phyloP scores from a whole-genome alignment of 2,113 vertebrate species.

The Rousettus leschenaultii region DNA sequence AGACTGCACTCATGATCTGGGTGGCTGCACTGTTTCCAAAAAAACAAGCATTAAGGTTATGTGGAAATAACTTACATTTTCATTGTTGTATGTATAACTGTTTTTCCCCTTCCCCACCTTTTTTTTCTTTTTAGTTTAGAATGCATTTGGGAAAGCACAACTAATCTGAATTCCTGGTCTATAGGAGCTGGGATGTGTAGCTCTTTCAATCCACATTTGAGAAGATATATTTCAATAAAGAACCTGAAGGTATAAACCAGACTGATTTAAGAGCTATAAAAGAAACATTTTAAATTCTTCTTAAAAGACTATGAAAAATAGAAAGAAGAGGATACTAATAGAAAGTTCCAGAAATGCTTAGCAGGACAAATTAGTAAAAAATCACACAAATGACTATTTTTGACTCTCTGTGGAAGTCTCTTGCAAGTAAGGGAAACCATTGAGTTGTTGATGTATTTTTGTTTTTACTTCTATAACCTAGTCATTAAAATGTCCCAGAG shows the following conservation, averaged over 20 bases:
- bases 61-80: slow-evolving; percentile 1
- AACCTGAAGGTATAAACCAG: neutral
- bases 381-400: neutral
- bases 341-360: slow-evolving; percentile 49
- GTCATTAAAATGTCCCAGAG: slow-evolving; percentile 45
- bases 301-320: slow-evolving; percentile 18
- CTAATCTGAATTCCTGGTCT: neutral
- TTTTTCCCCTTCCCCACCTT: too few species aligned
- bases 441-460: slow-evolving; percentile 11
- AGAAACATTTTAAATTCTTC: neutral
- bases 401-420: neutral
- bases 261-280: neutral
- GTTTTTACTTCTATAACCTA: slow-evolving; percentile 20
- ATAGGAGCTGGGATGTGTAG: neutral
- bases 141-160: neutral
- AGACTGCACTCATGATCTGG: neutral
- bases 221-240: neutral
- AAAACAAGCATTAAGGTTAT: neutral
- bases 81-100: neutral
- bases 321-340: neutral
- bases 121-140: neutral
- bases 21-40: neutral
- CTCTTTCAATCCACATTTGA: neutral
- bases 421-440: slow-evolving; percentile 21
- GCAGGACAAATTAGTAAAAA: slow-evolving; percentile 16